Evolutionary conservation across 1,140 invertebrate genomes (phyloP), one percentile per base, ranked within the genome.

Genomic region (Nixonia krombeini): DNA sequence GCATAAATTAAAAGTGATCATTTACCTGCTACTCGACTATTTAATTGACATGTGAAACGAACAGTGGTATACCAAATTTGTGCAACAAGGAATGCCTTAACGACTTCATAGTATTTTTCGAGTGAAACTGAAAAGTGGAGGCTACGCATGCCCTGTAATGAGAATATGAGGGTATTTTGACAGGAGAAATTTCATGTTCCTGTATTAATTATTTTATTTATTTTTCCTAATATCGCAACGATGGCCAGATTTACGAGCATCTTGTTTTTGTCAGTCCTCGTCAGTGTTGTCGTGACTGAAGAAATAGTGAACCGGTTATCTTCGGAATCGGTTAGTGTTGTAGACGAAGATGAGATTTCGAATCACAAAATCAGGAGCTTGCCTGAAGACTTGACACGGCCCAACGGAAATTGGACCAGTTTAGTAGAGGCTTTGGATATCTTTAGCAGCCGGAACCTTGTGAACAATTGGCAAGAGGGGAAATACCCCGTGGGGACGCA

Each of bases 401-500:
- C 13, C 0, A 23, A 28, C 0, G 57, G 38, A 7, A 76, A 79
- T 44, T 82, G 79, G 81, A 77, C 71, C 0, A 84, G 75, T 47
- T 59, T 88, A 17, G 52, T 75, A 2, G 79, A 85, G 10, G 69
- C 72, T 10, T 68, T 88, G 46, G 85, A 88, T 42, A 55, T 88
- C 40, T 88, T 84, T 50, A 85, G 82, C 56, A 78, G 78, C 0
- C 78, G 79, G 61, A 68, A 82, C 29, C 72, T 88, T 31, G 78
- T 75, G 2, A 72, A 29, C 4, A 81, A 82, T 63, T 87, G 85
- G 85, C 38, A 57, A 7, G 72, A 76, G 28, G 77, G 73, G 10
- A 73, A 79, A 15, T 64, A 75, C 3, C 25, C 58, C 0, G 45
- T 88, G 0, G 76, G 74, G 1, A 37, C 18, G 5, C 70, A 80